Percentiles rank a stretch among this genome's conserved stretches.
These are phyloP conservation scores for Aldabrachelys gigantea DNA, from an alignment of 2,113 vertebrate genomes.

Conservation along the genomic window DNA sequence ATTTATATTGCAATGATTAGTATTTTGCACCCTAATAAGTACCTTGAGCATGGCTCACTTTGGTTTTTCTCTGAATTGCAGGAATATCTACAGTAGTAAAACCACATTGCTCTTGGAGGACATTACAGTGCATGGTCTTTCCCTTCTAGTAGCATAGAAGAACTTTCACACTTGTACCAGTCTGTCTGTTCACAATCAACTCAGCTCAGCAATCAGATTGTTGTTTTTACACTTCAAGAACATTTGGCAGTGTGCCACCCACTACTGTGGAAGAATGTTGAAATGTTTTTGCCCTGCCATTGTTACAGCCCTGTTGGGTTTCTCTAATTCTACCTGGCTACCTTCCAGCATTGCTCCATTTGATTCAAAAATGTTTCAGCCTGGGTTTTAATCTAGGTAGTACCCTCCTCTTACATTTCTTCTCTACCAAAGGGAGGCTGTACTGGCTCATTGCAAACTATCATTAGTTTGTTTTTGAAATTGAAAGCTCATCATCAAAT, in stretches of 20 bases:
- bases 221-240: background rate
- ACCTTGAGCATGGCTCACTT: background rate
- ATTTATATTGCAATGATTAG: too few species aligned
- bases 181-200: background rate
- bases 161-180: background rate
- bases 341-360: background rate
- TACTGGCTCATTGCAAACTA: background rate
- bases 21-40: background rate
- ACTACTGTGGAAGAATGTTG: background rate
- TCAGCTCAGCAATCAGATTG: background rate
- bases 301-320: background rate
- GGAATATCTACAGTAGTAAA: background rate
- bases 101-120: background rate
- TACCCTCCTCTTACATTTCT: background rate
- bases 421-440: background rate
- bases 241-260: background rate
- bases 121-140: background rate
- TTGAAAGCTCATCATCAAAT: background rate
- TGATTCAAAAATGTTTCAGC: background rate
- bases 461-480: background rate
- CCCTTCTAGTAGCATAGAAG: background rate
- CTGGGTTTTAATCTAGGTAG: background rate
- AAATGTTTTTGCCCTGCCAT: background rate
- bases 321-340: background rate
- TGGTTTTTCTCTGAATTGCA: background rate